phyloP scores from a whole-genome alignment of 2,888 invertebrate species.

The Shargacucullia verbasci region DNA sequence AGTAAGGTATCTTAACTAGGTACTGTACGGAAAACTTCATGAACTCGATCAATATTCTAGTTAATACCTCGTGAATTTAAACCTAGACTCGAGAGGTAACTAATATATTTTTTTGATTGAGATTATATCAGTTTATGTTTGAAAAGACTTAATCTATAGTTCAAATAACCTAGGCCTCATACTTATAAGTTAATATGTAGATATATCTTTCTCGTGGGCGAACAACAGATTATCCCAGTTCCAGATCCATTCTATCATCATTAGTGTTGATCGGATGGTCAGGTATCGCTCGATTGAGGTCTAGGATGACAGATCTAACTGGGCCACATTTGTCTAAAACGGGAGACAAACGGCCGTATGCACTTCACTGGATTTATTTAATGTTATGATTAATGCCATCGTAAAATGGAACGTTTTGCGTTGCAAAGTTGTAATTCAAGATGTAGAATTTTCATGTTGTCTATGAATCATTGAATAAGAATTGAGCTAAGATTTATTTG shows the following conservation, averaged over 20 bases:
- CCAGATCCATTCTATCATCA: conserved; percentile 68
- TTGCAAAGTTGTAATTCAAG: too few species aligned
- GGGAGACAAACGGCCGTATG: not conserved
- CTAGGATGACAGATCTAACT: conserved; percentile 58
- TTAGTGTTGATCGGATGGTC: conserved; percentile 62
- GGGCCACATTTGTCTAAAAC: conserved; percentile 25
- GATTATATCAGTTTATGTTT: too few species aligned
- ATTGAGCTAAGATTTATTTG: not conserved
- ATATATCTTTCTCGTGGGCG: conserved; percentile 36
- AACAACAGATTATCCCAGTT: conserved; percentile 45
- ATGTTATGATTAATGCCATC: not conserved
- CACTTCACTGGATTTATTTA: conserved; percentile 1
- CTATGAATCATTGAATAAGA: too few species aligned
- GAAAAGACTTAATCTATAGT: too few species aligned
- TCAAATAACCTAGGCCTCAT: too few species aligned
- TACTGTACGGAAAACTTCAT: too few species aligned
- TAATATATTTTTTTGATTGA: too few species aligned
- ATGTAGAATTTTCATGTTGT: too few species aligned
- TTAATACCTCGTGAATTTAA: too few species aligned
- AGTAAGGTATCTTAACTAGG: too few species aligned
- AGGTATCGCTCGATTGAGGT: conserved; percentile 57
- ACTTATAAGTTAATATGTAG: not conserved
- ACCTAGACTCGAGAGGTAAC: too few species aligned
- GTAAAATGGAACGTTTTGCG: not conserved
- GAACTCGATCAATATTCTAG: too few species aligned